Base-by-base conservation (phyloP, 2,888 invertebrate species). In the Sphaeridia pumilis region DNA sequence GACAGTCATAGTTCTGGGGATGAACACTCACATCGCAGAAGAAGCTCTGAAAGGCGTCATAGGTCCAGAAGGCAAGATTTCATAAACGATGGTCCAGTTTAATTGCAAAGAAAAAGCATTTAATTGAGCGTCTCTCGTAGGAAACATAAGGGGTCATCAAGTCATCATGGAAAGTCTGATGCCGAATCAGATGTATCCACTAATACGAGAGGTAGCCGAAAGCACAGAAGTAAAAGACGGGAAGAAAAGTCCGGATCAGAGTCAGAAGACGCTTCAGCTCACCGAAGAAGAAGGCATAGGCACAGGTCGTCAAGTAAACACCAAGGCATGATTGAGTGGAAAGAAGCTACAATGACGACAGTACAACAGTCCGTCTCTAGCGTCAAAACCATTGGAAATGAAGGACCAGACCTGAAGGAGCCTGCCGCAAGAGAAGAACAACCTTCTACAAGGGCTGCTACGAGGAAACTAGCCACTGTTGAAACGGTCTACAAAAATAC, bases 1-100 rank as follows among this genome's bases (percentile, higher is more conserved):
- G 89, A 89, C 72, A 88, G 88, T 67, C 88, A 87, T 72, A 88
- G 87, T 70, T 87, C 87, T 26, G 86, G 84, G 63, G 89, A 89
- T 69, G 85, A 84, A 5, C 76, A 83, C 59, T 80, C 82, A 14
- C 84, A 83, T 69, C 78, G 82, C 71, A 82, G 83, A 82, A 14
- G 38, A 17, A 38, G 38, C 17, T 38, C 38, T 83, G 69, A 21
- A 46, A 34, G 35, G 41, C 36, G 17, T 38, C 38, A 38, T 38
- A 14, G 48, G 42, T 53, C 44, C 17, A 27, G 46, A 52, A 41
- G 52, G 52, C 36, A 21, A 20, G 35, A n/a, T n/a, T n/a, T n/a
- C n/a, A n/a, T 5, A 38, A 20, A 10, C n/a, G 7, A 38, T 17
- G 21, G 7, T 10, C 7, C 22, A 21, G 17, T 7, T 17, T 46